Evolutionary conservation across 2,888 invertebrate species (phyloP), one percentile per base, ranked within the genome.

Genomic region (Ophion ellenae): DNA sequence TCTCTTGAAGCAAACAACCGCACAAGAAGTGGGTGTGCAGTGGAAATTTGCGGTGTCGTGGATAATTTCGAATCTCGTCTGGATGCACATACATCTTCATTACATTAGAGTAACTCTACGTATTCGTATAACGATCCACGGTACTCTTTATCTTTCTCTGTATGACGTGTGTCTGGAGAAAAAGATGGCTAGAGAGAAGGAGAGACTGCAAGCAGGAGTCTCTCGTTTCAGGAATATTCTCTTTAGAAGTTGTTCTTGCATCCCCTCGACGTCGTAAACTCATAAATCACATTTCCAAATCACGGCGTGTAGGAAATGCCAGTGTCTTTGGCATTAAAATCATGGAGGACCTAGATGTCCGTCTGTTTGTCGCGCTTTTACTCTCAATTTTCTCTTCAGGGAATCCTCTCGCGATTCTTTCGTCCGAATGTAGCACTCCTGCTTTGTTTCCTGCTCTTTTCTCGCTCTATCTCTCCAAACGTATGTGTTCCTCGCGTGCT

Each of bases 281-380:
- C 40, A 91, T 92, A 92, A 92, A 92, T 92, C 92, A 92, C 90
- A 91, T 91, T 90, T 88, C 87, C 85, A 90, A 91, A 91, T 92
- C 90, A 83, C 87, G 83, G 88, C 5, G 53, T 85, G 75, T 85
- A 83, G 86, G 83, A 87, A 88, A 86, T 80, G 84, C 79, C 81
- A 63, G 67, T 86, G 71, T 84, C 81, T 85, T 57, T 85, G 78
- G 78, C 75, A 86, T 84, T 74, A 85, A 80, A 86, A 80, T 77
- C 70, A 64, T 24, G 57, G 40, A 59, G 64, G 53, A 70, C 81
- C 81, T 71, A 79, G 76, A 75, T 84, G 64, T 84, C 64, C 73
- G 67, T 82, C 61, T 64, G 78, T 79, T 86, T 76, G 81, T 87
- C 86, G 64, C 69, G 57, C 45, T 59, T 77, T 45, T 61, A 79